Evolutionary conservation across 92 coral and sea anemone genomes (phyloP).

Genomic region (Porites lobata): DNA sequence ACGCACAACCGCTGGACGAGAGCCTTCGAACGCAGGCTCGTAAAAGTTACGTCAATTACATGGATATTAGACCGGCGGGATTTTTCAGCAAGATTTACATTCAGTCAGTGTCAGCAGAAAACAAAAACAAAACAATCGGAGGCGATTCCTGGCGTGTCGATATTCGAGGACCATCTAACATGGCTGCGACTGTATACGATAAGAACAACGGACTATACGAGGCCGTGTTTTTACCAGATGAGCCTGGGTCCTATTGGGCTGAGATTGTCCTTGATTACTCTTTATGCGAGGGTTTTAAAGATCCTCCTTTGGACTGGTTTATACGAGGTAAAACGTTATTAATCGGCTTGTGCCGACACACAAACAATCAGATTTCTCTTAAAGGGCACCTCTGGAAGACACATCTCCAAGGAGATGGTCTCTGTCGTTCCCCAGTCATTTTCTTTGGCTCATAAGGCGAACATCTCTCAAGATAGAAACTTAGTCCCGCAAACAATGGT

Average conservation of each 20-base stretch:
- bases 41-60: conserved; percentile 40
- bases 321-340: conserved; percentile 56
- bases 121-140: conserved; percentile 67
- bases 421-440: no score
- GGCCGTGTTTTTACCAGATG: conserved; percentile 74
- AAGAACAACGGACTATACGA: conserved; percentile 77
- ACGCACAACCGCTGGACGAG: conserved; percentile 14
- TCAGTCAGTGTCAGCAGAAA: conserved; percentile 65
- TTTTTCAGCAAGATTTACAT: conserved; percentile 63
- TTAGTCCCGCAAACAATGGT: no score
- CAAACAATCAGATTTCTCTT: no score
- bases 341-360: no score
- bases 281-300: conserved; percentile 77
- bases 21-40: conserved; percentile 57
- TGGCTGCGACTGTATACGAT: conserved; percentile 83
- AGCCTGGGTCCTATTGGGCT: conserved; percentile 78
- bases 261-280: conserved; percentile 78
- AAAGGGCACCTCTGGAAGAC: no score
- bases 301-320: conserved; percentile 91
- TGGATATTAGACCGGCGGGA: conserved; percentile 72
- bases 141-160: conserved; percentile 86
- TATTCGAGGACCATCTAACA: conserved; percentile 79
- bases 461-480: no score
- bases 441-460: no score
- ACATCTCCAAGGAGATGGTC: no score